phyloP scores from a whole-genome alignment of 2,113 vertebrate genomes.

The Thamnophis sirtalis region DNA sequence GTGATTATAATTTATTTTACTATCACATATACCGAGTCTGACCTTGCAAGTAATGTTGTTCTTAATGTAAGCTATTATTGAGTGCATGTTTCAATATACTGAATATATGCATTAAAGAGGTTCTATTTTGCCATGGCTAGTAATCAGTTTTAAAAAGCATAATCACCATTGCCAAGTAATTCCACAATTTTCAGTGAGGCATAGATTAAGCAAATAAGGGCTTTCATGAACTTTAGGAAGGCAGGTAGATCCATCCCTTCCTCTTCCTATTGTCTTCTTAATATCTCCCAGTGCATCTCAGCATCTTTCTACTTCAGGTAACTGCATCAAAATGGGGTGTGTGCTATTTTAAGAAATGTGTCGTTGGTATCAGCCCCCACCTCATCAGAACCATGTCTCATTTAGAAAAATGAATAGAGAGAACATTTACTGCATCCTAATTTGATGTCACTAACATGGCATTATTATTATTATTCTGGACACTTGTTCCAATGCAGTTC shows the following conservation, averaged over 20 bases:
- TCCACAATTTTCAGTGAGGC: not conserved
- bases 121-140: not conserved
- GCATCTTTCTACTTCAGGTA: not conserved
- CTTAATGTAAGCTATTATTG: constrained; percentile 4
- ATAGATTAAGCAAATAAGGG: not conserved
- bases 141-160: not conserved
- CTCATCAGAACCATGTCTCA: not conserved
- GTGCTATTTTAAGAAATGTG: not conserved
- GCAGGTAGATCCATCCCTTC: not conserved
- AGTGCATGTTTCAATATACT: constrained; percentile 10
- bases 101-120: not conserved
- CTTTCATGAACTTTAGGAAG: not conserved
- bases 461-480: constrained; percentile 3
- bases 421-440: not conserved
- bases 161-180: not conserved
- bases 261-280: not conserved
- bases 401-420: not conserved
- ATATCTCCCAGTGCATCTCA: not conserved
- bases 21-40: not conserved
- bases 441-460: not conserved
- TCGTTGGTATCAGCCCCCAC: not conserved
- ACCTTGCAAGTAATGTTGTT: not conserved
- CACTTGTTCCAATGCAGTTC: not conserved
- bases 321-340: not conserved
- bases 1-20: not conserved